Conservation (phyloP, 92 coral and sea anemone species). For the Pocillopora meandrina region DNA sequence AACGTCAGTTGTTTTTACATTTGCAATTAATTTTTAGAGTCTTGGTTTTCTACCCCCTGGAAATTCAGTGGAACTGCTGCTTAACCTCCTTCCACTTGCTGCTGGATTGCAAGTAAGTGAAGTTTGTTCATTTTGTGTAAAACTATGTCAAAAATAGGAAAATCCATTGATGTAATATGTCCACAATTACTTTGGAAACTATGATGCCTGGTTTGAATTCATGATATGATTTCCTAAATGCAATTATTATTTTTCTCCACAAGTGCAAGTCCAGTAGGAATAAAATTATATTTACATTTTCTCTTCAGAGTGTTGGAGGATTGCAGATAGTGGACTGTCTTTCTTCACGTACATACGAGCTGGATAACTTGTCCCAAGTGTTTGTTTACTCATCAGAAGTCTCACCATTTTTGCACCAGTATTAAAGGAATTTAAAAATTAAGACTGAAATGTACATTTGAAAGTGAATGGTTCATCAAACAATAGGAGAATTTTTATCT, state of each 20-base stretch:
- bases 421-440: background rate
- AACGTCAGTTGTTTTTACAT: no score
- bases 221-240: background rate
- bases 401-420: slow-evolving; percentile 72
- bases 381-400: slow-evolving; percentile 80
- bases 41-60: slow-evolving; percentile 88
- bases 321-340: slow-evolving; percentile 81
- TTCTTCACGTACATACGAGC: slow-evolving; percentile 90
- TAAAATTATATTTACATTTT: background rate
- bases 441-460: no score
- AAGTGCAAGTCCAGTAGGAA: background rate
- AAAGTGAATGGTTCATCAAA: no score
- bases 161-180: background rate
- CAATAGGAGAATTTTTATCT: no score
- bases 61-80: slow-evolving; percentile 70
- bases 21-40: slow-evolving; percentile 50
- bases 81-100: slow-evolving; percentile 87
- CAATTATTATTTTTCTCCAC: background rate
- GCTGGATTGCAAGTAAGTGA: slow-evolving; percentile 90
- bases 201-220: background rate
- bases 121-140: background rate
- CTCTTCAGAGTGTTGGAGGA: slow-evolving; percentile 89
- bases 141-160: background rate
- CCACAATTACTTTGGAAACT: background rate
- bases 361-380: slow-evolving; percentile 87